phyloP scores from a whole-genome alignment of 2,113 vertebrate genomes.

The Aphyosemion australe region DNA sequence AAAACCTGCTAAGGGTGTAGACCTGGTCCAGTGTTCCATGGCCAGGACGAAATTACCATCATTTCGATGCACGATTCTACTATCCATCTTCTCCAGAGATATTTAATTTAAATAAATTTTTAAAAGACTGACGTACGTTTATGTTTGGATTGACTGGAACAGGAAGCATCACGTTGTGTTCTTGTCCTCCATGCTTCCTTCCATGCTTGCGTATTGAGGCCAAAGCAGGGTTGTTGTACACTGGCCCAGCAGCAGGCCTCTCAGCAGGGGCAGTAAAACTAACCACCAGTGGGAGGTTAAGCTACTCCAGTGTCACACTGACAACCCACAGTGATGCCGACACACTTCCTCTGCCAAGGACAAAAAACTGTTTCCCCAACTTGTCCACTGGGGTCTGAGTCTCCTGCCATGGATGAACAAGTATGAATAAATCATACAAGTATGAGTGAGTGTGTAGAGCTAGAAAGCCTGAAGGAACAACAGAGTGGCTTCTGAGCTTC shows the following conservation, averaged over 20 bases:
- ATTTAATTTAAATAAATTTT: no score
- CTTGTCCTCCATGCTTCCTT: constrained; percentile 55
- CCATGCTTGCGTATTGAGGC: constrained; percentile 54
- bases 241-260: constrained; percentile 47
- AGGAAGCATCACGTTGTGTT: constrained; percentile 52
- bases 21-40: no score
- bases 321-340: constrained; percentile 65
- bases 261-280: constrained; percentile 59
- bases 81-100: no score
- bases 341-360: constrained; percentile 73
- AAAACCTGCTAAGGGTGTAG: no score
- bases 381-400: constrained; percentile 62
- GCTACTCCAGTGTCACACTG: constrained; percentile 63
- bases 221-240: constrained; percentile 40
- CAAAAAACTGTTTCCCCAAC: constrained; percentile 65
- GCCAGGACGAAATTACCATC: no score
- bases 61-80: no score
- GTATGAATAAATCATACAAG: constrained; percentile 75
- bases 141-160: constrained; percentile 19
- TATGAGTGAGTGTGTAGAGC: constrained; percentile 62
- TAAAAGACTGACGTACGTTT: no score
- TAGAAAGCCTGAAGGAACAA: constrained; percentile 71
- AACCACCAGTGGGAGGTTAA: constrained; percentile 66
- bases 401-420: constrained; percentile 64
- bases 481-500: constrained; percentile 66